These are phyloP conservation scores for Nomada ferruginata DNA, from an alignment of 2,888 invertebrate species.

Conservation along the genomic window DNA sequence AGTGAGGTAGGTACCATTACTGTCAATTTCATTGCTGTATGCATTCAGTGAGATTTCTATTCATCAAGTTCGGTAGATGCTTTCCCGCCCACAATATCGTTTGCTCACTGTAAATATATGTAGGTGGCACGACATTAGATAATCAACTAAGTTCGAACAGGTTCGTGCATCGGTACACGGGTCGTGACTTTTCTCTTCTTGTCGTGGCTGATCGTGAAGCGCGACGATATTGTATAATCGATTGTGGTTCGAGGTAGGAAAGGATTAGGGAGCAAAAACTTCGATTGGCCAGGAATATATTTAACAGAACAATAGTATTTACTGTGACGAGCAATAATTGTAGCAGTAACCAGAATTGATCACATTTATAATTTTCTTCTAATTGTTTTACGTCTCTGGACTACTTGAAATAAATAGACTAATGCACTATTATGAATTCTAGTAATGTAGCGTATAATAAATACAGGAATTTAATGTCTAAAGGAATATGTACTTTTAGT, in stretches of 20 bases:
- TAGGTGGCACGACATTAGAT: slow-evolving; percentile 57
- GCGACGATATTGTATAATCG: slow-evolving; percentile 69
- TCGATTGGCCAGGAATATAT: slow-evolving; percentile 8
- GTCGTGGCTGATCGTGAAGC: slow-evolving; percentile 38
- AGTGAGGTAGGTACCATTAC: not conserved
- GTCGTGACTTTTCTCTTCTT: slow-evolving; percentile 66
- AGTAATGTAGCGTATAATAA: too few species aligned
- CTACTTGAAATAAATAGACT: too few species aligned
- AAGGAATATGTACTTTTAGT: too few species aligned
- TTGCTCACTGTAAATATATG: slow-evolving; percentile 38
- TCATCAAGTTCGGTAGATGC: slow-evolving; percentile 53
- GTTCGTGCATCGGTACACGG: slow-evolving; percentile 42
- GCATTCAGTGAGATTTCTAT: slow-evolving; percentile 42
- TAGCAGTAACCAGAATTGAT: not conserved
- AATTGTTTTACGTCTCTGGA: not conserved
- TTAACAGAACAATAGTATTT: not conserved
- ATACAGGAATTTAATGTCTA: too few species aligned
- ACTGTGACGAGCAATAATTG: not conserved
- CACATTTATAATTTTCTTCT: not conserved
- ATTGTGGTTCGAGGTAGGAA: slow-evolving; percentile 49
- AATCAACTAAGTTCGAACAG: slow-evolving; percentile 45
- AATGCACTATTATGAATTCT: too few species aligned
- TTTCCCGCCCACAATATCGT: slow-evolving; percentile 16
- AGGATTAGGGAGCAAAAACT: slow-evolving; percentile 20
- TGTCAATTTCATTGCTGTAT: slow-evolving; percentile 18